Evolutionary conservation across 92 coral and sea anemone genomes (phyloP), one percentile per base, ranked within the genome.

Genomic region (Pocillopora grandis): DNA sequence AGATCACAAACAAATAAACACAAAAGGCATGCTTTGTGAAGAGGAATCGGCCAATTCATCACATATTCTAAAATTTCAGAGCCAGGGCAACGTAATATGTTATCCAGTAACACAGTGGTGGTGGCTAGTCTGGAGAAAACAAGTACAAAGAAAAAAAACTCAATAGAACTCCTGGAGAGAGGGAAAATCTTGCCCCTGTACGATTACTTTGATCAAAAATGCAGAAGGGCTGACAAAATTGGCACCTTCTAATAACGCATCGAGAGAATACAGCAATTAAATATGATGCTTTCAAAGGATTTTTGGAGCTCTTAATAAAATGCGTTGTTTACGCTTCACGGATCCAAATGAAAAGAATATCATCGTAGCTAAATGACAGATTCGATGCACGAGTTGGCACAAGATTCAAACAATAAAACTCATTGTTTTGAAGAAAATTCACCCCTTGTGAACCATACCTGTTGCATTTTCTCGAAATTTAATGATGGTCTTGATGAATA

Each of bases 401-500:
- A 68, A 33, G 36, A 5, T 15, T 35, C 9, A 16, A 37, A 68
- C 14, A 70, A 58, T 66, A 69, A 33, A 68, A 69, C 27, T 65
- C 42, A n/a, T 42, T 65, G 72, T 64, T 63, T 52, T 12, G 16
- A 63, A 31, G 55, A 78, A 78, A 58, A 27, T n/a, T 31, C 48
- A 35, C 42, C 13, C 59, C 68, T 59, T 17, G n/a, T 33, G 37
- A 10, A 14, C 55, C 80, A 61, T 49, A 83, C 99, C 98, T 92
- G 97, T 85, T 94, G 99, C 99, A 97, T 97, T 86, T 97, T 97
- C 87, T 97, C 99, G 75, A 97, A 97, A 90, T 97, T 93, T 72
- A 97, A 79, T 36, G 98, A 92, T 13, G 99, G 99, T 68, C 98
- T 83, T 60, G 90, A 77, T 63, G 74, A 58, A 20, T 57, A 82